These are phyloP conservation scores for Callipepla squamata DNA, from an alignment of 2,113 vertebrate species.

Conservation along the genomic window DNA sequence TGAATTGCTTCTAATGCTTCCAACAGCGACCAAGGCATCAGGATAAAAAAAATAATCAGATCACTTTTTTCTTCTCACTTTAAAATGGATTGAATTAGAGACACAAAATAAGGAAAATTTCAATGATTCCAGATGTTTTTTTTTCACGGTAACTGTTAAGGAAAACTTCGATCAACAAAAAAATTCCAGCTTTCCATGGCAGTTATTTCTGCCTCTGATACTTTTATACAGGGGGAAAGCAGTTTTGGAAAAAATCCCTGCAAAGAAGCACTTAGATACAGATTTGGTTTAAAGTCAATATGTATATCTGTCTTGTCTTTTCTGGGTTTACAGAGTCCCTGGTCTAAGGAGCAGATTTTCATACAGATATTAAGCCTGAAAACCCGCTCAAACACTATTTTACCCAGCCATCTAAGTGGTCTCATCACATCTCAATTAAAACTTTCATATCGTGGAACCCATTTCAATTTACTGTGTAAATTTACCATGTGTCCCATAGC, in stretches of 20 bases:
- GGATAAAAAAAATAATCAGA: not conserved
- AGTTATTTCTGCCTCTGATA: not conserved
- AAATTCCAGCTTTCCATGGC: not conserved
- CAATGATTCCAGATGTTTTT: not conserved
- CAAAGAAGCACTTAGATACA: not conserved
- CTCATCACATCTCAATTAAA: not conserved
- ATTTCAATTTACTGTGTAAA: not conserved
- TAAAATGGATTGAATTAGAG: not conserved
- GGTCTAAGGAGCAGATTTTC: not conserved
- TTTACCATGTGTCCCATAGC: not conserved
- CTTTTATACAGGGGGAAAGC: not conserved
- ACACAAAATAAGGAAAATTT: not conserved
- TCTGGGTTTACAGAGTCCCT: not conserved
- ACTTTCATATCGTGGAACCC: not conserved
- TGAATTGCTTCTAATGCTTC: not conserved
- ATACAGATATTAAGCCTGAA: not conserved
- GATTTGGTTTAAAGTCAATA: not conserved
- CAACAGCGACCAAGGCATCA: not conserved
- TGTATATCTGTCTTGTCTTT: not conserved
- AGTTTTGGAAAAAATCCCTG: not conserved
- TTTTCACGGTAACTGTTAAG: not conserved
- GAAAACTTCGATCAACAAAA: not conserved
- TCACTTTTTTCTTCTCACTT: not conserved
- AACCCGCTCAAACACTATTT: not conserved
- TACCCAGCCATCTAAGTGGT: not conserved